Evolutionary conservation across 2,888 invertebrate genomes (phyloP).

Genomic region (Luffia ferchaultella): DNA sequence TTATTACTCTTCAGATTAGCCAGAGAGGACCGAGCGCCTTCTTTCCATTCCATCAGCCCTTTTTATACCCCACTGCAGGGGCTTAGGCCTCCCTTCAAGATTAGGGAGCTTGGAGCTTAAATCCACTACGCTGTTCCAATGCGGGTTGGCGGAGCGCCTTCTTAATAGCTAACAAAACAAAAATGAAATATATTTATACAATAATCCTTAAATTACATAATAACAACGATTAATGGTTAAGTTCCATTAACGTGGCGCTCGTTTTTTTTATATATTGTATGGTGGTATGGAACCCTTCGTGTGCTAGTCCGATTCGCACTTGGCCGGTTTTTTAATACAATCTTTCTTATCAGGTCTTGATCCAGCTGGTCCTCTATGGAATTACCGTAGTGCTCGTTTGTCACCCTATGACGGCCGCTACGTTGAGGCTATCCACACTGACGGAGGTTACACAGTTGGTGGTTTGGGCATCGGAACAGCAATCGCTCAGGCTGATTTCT

Average conservation of each 20-base stretch:
- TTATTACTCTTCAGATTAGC: no score
- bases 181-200: neutral
- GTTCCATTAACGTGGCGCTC: neutral
- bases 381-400: conserved; percentile 10
- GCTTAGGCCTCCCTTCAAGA: no score
- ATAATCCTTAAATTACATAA: neutral
- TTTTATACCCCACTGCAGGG: no score
- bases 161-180: neutral
- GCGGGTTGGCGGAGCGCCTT: no score
- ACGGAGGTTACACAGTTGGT: conserved; percentile 15
- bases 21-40: no score
- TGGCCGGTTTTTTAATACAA: neutral
- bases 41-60: no score
- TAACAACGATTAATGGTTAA: neutral
- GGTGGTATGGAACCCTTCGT: neutral
- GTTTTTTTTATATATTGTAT: neutral
- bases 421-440: conserved; percentile 25
- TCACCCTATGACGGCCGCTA: conserved; percentile 17
- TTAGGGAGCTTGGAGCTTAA: no score
- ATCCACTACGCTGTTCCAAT: no score
- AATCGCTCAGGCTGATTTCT: conserved; percentile 6
- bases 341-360: conserved; percentile 15
- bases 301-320: neutral
- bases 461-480: conserved; percentile 14
- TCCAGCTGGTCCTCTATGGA: conserved; percentile 46